A percentile compares a stretch with the other conserved stretches of the same genome.
These are phyloP conservation scores for Pseudopleuronectes americanus DNA, from an alignment of 2,797 vertebrate genomes.

Conservation along the genomic window DNA sequence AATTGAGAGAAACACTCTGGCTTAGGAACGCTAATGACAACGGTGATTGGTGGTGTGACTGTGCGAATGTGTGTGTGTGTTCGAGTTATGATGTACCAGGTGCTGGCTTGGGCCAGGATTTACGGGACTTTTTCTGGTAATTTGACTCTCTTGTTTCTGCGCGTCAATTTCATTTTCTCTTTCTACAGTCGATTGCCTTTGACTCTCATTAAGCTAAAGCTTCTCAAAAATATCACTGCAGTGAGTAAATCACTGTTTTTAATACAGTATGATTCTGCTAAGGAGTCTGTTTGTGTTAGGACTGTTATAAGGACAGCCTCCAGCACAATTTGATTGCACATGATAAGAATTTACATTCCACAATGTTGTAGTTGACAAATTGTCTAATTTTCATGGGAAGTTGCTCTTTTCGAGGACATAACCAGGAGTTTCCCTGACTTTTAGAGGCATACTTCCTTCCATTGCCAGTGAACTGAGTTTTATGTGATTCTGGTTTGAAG, in stretches of 20 bases:
- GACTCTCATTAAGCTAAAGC: conserved; percentile 40
- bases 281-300: conserved; percentile 24
- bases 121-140: conserved; percentile 68
- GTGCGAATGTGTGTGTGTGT: conserved; percentile 9
- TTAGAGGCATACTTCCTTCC: conserved; percentile 44
- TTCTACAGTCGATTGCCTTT: conserved; percentile 42
- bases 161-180: conserved; percentile 54
- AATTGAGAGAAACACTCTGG: conserved; percentile 41
- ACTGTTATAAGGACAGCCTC: conserved; percentile 31
- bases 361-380: conserved; percentile 40
- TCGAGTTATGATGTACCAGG: conserved; percentile 26
- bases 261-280: conserved; percentile 6
- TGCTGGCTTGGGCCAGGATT: conserved; percentile 46
- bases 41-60: conserved; percentile 8
- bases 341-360: conserved; percentile 52
- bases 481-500: conserved; percentile 50
- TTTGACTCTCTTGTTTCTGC: conserved; percentile 39
- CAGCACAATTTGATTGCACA: conserved; percentile 51
- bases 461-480: conserved; percentile 43
- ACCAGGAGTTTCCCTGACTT: conserved; percentile 50
- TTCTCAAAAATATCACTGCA: conserved; percentile 16
- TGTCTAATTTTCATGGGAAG: conserved; percentile 49
- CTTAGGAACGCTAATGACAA: conserved; percentile 48
- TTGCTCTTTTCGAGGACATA: conserved; percentile 47
- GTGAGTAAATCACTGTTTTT: conserved; percentile 30